Evolutionary conservation across 2,113 vertebrate species (phyloP), one percentile per base, ranked within the genome.

Genomic region (Silurus asotus): DNA sequence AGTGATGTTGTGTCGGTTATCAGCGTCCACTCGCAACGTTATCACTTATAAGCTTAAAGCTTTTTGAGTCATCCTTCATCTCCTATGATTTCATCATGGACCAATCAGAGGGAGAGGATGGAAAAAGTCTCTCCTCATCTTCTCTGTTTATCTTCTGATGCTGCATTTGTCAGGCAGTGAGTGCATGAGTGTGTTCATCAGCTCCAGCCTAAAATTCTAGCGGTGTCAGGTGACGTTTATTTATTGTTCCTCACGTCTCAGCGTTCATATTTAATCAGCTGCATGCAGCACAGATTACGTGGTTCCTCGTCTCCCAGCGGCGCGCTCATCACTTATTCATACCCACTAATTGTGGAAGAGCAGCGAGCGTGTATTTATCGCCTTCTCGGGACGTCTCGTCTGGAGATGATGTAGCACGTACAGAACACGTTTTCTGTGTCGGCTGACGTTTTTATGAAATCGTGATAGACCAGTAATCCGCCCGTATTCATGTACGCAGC

Each of bases 41-140:
- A 37, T 37, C 37, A 37, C 37, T 37, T 37, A 37, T 37, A 37
- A 37, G 37, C 37, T 37, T 37, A 37, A 37, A 37, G 37, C 37
- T 37, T 37, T 37, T 37, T 37, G 37, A 37, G 37, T 37, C 37
- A 2, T 37, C 37, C 37, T 5, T 67, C 61, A 69, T 28, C 81
- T 25, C 11, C 74, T 92, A 92, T 94, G 93, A 95, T 94, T 94
- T 95, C 92, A 95, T 91, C 77, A 51, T 55, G 28, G 90, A 25
- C 94, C 93, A 94, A 94, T 95, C 84, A 87, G 91, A 88, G 58
- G 70, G 59, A 90, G 89, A 74, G 88, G 84, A 56, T 89, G 86
- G 78, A 88, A 80, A 90, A 87, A 87, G 81, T 86, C 77, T 87
- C 65, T 81, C 88, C 91, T 92, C 86, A 86, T 93, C 84, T 64